Percentiles rank a stretch among this genome's conserved stretches.
Evolutionary conservation across 2,113 vertebrate species (phyloP).

Genomic region (Cisticola juncidis): DNA sequence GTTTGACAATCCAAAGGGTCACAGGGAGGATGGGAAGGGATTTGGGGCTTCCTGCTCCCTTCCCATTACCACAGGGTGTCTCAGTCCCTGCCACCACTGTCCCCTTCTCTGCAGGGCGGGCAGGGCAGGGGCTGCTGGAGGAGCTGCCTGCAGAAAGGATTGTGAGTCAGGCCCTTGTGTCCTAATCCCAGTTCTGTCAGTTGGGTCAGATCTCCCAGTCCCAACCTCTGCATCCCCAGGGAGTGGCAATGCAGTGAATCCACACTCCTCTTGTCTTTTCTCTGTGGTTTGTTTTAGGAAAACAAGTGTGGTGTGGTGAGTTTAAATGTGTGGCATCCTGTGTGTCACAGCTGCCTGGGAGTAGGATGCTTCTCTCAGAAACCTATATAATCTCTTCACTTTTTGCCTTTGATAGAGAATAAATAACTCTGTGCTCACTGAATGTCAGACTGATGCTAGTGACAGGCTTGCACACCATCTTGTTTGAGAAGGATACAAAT

Average conservation of each 20-base stretch:
- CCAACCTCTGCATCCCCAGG: not conserved
- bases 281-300: not conserved
- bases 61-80: not conserved
- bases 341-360: not conserved
- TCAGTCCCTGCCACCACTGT: not conserved
- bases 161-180: not conserved
- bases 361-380: conserved; percentile 15
- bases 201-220: not conserved
- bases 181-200: not conserved
- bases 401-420: conserved; percentile 41
- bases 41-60: not conserved
- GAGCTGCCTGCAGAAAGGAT: not conserved
- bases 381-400: conserved; percentile 18
- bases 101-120: not conserved
- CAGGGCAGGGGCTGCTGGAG: not conserved
- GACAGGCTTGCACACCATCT: not conserved
- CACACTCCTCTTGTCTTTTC: not conserved
- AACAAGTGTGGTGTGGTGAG: not conserved
- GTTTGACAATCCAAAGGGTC: not conserved
- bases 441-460: not conserved
- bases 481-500: not conserved
- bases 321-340: not conserved
- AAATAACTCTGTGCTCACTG: conserved; percentile 13
- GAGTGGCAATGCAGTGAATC: not conserved
- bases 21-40: not conserved